Evolutionary conservation across 1,140 invertebrate genomes (phyloP).

Genomic region (Melitaea cinxia): DNA sequence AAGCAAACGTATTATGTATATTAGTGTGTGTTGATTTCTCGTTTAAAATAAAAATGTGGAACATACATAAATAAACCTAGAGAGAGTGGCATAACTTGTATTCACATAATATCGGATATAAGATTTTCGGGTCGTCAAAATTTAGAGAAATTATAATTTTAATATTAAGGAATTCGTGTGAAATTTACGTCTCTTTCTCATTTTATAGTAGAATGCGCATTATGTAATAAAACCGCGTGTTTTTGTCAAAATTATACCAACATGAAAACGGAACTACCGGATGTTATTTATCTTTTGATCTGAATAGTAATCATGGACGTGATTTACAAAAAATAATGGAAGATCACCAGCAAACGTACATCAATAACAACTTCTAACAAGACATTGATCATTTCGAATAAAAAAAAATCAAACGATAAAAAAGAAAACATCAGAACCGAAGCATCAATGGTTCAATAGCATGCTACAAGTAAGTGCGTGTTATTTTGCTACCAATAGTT

Average conservation of each 20-base stretch:
- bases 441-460: background rate
- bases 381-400: too few species aligned
- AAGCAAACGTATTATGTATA: slow-evolving; percentile 44
- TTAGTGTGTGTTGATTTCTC: slow-evolving; percentile 47
- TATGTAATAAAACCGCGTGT: too few species aligned
- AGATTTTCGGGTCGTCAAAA: background rate
- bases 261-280: too few species aligned
- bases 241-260: too few species aligned
- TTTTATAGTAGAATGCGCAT: too few species aligned
- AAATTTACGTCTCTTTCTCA: background rate
- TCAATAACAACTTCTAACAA: too few species aligned
- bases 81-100: slow-evolving; percentile 45
- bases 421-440: background rate
- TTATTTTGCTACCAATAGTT: slow-evolving; percentile 1
- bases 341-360: too few species aligned
- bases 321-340: too few species aligned
- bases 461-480: background rate
- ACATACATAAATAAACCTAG: slow-evolving; percentile 58
- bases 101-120: background rate
- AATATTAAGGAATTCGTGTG: background rate
- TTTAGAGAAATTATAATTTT: background rate
- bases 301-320: too few species aligned
- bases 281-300: too few species aligned
- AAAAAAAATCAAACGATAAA: background rate
- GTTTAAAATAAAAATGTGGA: slow-evolving; percentile 56